A percentile compares a stretch with the other conserved stretches of the same genome.
These are phyloP conservation scores for Temnothorax nylanderi DNA, from an alignment of 1,140 invertebrate species.

Conservation along the genomic window DNA sequence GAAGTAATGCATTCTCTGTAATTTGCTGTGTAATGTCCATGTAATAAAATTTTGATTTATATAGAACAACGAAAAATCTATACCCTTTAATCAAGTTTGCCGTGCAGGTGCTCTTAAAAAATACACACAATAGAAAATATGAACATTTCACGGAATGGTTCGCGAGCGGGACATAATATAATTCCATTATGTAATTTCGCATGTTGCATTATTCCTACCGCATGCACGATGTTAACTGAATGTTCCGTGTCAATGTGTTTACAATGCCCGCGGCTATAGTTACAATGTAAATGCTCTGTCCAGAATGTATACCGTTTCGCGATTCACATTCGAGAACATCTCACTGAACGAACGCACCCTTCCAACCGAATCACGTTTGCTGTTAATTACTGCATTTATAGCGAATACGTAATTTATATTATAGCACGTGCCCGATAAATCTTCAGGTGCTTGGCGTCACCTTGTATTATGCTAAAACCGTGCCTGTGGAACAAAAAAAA, in stretches of 20 bases:
- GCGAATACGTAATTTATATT: slow-evolving; percentile 55
- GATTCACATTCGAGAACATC: slow-evolving; percentile 61
- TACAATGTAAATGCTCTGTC: slow-evolving; percentile 61
- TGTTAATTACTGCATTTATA: slow-evolving; percentile 61
- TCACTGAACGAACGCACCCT: slow-evolving; percentile 51
- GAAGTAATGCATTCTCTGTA: neutral
- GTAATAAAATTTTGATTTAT: slow-evolving; percentile 34
- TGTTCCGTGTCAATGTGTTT: slow-evolving; percentile 60
- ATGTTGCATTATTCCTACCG: slow-evolving; percentile 61
- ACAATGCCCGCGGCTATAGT: slow-evolving; percentile 58
- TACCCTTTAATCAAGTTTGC: slow-evolving; percentile 26
- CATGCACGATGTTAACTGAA: slow-evolving; percentile 58
- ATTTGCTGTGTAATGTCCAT: neutral
- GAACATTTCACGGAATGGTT: slow-evolving; percentile 34
- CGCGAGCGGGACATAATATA: slow-evolving; percentile 48
- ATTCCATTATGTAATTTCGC: slow-evolving; percentile 62
- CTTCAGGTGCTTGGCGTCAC: slow-evolving; percentile 16
- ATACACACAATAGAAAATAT: slow-evolving; percentile 45
- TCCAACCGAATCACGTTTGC: slow-evolving; percentile 48
- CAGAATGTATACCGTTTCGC: slow-evolving; percentile 58
- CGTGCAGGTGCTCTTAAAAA: neutral
- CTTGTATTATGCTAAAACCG: slow-evolving; percentile 12
- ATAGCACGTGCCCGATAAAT: slow-evolving; percentile 41
- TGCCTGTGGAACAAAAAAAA: neutral
- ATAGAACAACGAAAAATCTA: slow-evolving; percentile 9